Conservation (phyloP, 2,113 vertebrate genomes). For the Pantherophis guttatus region DNA sequence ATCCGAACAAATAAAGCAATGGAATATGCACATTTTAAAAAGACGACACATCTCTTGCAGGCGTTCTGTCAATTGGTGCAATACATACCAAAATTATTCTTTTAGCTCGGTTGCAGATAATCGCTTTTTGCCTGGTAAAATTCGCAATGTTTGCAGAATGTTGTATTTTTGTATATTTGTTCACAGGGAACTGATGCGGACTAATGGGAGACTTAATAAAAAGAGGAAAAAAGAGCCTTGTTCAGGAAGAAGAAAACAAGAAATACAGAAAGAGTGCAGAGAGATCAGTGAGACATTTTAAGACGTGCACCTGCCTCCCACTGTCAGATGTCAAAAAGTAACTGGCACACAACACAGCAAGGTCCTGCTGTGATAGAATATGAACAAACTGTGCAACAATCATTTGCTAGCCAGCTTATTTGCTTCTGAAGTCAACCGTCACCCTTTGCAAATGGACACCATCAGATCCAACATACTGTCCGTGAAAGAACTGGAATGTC, state of each 20-base stretch:
- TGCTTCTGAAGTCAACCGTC: neutral
- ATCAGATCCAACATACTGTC: slow-evolving; percentile 31
- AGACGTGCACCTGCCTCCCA: slow-evolving; percentile 53
- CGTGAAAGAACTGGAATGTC: slow-evolving; percentile 74
- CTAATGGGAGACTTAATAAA: neutral
- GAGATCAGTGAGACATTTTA: slow-evolving; percentile 6
- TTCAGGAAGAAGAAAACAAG: neutral
- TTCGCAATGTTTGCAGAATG: neutral
- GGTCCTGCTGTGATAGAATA: neutral
- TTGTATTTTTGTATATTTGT: neutral
- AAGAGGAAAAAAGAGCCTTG: neutral
- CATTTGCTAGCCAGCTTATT: neutral
- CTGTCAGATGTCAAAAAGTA: slow-evolving; percentile 40
- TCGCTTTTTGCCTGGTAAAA: neutral
- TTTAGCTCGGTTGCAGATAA: neutral
- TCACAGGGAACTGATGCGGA: neutral
- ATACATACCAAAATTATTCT: neutral
- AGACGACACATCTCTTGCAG: neutral
- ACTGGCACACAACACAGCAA: slow-evolving; percentile 27
- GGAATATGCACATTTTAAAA: neutral
- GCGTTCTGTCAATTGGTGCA: neutral
- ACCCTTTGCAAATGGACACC: neutral
- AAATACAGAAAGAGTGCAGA: neutral
- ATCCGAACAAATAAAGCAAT: neutral
- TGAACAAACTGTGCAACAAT: neutral